Evolutionary conservation across 2,113 vertebrate species (phyloP).

Genomic region (Tapirus terrestris): DNA sequence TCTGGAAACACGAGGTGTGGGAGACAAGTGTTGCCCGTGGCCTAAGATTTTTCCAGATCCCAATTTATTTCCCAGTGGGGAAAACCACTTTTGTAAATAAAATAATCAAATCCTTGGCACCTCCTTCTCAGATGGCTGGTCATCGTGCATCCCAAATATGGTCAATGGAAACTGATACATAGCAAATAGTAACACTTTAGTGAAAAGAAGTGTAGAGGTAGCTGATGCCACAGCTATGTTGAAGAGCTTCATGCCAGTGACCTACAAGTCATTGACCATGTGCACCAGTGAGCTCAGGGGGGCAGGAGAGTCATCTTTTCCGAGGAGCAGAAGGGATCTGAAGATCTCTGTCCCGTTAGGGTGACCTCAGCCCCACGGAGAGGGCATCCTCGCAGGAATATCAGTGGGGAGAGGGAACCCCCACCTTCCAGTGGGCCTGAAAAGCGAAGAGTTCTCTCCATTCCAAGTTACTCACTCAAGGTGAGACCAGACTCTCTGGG

Average conservation of each 20-base stretch:
- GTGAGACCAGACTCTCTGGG: neutral
- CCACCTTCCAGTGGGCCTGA: neutral
- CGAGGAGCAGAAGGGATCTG: neutral
- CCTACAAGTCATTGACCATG: neutral
- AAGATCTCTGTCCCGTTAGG: neutral
- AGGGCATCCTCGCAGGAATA: neutral
- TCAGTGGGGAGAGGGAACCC: neutral
- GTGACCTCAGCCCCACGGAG: neutral
- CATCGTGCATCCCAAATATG: neutral
- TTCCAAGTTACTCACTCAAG: neutral
- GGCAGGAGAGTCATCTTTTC: neutral
- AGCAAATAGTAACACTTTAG: neutral
- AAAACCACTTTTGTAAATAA: neutral
- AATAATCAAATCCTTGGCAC: neutral
- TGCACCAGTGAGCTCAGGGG: neutral
- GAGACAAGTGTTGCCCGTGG: neutral
- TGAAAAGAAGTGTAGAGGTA: accelerated
- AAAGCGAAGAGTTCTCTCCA: too few species aligned
- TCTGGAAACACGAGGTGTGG: neutral
- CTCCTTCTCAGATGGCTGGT: neutral
- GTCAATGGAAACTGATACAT: neutral
- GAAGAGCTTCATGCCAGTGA: neutral
- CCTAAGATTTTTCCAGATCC: neutral
- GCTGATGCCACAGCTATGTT: accelerated
- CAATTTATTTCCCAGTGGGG: too few species aligned